Base-by-base conservation (phyloP, 2,888 invertebrate genomes). In the Azorinus chamasolen region DNA sequence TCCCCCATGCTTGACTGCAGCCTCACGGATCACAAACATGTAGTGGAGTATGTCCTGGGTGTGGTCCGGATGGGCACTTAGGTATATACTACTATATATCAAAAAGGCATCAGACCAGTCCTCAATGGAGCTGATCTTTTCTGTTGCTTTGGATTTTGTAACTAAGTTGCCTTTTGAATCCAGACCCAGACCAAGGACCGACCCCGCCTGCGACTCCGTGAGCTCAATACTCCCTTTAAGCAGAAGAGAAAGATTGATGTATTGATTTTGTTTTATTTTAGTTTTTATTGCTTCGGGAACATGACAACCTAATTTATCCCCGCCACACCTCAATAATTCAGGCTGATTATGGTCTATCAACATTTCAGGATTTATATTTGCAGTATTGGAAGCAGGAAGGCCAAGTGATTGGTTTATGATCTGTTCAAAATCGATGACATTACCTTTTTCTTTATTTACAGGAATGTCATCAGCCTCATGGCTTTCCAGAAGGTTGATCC, bases 71-170 rank as follows among this genome's bases (percentile, higher is more conserved):
- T 54, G 27, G 2, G n/a, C 25, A 12, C 18, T 2, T 24, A 72
- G 14, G 39, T 65, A 65, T 20, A 72, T 50, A 0, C 59, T 54
- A 1, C 32, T 14, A 37, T 39, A 72, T 10, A 72, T 61, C 16
- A 58, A 48, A 48, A 72, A 72, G 0, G 72, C 65, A 32, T 65
- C 48, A 0, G 72, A 61, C 72, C 72, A 72, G 5, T 55, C 37
- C 10, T 72, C 65, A 41, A 65, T 61, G 0, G 24, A 20, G 3
- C 8, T 0, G 1, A 65, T 50, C 48, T 50, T 65, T 1, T 65
- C 65, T 16, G 20, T 51, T n/a, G 37, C 22, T 22, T 37, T 22
- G 0, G 6, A 1, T 1, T 55, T 55, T 0, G 16, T 24, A 0
- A 22, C 0, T 14, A 48, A 8, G 6, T 14, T 48, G 6, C 22